Conservation (phyloP, 2,113 vertebrate species). For the Triplophysa tibetana region DNA sequence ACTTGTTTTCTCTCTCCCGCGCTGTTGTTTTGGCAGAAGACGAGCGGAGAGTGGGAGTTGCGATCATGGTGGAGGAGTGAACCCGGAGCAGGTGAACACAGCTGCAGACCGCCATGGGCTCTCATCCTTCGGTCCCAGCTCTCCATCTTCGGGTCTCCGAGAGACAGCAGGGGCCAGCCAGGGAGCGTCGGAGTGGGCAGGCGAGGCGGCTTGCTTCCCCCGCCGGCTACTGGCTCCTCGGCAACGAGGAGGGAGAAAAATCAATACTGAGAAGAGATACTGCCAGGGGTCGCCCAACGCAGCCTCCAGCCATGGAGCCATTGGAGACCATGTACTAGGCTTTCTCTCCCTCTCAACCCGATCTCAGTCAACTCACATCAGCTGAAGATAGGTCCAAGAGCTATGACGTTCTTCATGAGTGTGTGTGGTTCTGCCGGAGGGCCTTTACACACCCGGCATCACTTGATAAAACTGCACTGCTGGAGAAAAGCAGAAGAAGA, state of each 20-base stretch:
- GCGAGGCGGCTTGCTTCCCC: conserved; percentile 71
- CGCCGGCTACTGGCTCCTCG: conserved; percentile 72
- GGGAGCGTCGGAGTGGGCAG: conserved; percentile 71
- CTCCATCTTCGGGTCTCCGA: conserved; percentile 64
- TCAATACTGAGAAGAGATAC: conserved; percentile 78
- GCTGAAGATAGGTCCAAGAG: conserved; percentile 63
- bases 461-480: conserved; percentile 77
- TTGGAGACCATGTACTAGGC: conserved; percentile 64
- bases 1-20: conserved; percentile 67
- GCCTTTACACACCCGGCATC: conserved; percentile 64
- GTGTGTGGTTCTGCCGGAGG: conserved; percentile 74
- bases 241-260: conserved; percentile 71
- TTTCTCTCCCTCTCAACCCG: conserved; percentile 58
- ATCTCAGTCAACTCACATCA: conserved; percentile 63
- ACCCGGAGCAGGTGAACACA: conserved; percentile 72
- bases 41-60: conserved; percentile 58
- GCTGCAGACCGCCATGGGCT: conserved; percentile 78
- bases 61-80: conserved; percentile 64
- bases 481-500: conserved; percentile 61
- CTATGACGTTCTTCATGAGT: conserved; percentile 54
- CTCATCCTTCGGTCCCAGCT: conserved; percentile 67
- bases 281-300: conserved; percentile 76
- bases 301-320: conserved; percentile 72
- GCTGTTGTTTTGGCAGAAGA: conserved; percentile 70
- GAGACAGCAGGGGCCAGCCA: conserved; percentile 64